phyloP scores from a whole-genome alignment of 1,140 invertebrate genomes.

The Bombus confusus region DNA sequence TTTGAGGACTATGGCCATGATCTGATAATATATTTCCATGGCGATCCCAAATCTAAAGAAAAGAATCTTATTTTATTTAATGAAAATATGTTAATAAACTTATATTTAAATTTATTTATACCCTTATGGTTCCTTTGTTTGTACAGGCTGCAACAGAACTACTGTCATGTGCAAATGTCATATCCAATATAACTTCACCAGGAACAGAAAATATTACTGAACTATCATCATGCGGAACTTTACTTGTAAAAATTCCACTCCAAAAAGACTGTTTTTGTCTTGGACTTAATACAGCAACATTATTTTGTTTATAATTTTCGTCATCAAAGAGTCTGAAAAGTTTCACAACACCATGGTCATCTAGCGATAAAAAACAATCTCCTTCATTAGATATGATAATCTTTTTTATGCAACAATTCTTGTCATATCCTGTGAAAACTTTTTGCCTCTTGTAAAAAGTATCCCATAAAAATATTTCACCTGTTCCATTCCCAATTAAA shows the following conservation, averaged over 20 bases:
- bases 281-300: constrained; percentile 65
- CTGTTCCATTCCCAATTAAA: constrained; percentile 72
- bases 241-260: constrained; percentile 65
- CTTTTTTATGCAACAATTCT: constrained; percentile 71
- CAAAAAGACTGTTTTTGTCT: constrained; percentile 75
- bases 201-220: constrained; percentile 65
- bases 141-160: constrained; percentile 75
- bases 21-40: constrained; percentile 51
- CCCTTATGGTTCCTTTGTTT: constrained; percentile 67
- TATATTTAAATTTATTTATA: constrained; percentile 48
- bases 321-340: constrained; percentile 70
- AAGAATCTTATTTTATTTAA: not conserved
- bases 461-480: constrained; percentile 75
- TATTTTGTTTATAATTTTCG: constrained; percentile 54
- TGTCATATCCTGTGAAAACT: constrained; percentile 69
- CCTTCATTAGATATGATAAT: constrained; percentile 71
- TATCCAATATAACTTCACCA: constrained; percentile 72
- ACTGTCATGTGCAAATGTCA: constrained; percentile 71
- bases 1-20: constrained; percentile 13
- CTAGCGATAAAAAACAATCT: constrained; percentile 75
- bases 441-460: constrained; percentile 64
- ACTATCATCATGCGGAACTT: constrained; percentile 70
- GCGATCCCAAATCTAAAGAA: constrained; percentile 72
- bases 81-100: constrained; percentile 12
- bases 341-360: constrained; percentile 74